A percentile compares a stretch with the other conserved stretches of the same genome.
Evolutionary conservation across 2,113 vertebrate species (phyloP).

Genomic region (Petroica traversi): DNA sequence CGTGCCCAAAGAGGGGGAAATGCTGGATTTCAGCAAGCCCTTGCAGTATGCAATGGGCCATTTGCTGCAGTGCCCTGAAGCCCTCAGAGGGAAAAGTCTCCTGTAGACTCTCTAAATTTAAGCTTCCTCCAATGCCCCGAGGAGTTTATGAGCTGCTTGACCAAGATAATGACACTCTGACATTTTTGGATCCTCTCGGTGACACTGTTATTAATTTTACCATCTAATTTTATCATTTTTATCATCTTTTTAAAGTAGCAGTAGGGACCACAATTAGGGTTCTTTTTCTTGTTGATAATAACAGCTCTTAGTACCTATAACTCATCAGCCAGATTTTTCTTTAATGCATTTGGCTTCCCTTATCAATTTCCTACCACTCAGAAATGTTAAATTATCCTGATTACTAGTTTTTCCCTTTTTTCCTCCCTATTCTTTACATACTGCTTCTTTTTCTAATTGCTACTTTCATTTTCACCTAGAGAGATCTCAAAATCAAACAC

Average conservation of each 20-base stretch:
- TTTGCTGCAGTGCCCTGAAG: neutral
- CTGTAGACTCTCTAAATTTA: neutral
- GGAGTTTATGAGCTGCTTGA: conserved; percentile 23
- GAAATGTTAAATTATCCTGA: conserved; percentile 40
- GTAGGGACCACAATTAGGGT: neutral
- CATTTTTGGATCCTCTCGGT: neutral
- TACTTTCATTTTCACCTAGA: conserved; percentile 5
- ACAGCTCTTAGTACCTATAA: neutral
- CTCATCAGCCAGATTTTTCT: conserved; percentile 27
- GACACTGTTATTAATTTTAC: conserved; percentile 18
- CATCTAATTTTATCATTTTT: conserved; percentile 12
- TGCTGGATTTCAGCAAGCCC: neutral
- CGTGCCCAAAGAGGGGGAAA: fast-evolving
- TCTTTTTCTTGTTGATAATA: conserved; percentile 32
- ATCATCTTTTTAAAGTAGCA: neutral
- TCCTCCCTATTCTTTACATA: neutral
- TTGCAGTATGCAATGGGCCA: fast-evolving
- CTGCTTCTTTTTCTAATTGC: conserved; percentile 10
- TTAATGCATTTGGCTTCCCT: neutral
- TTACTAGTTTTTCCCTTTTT: neutral
- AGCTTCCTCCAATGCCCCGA: neutral
- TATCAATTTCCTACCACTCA: conserved; percentile 29
- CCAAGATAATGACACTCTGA: conserved; percentile 11
- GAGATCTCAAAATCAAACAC: conserved; percentile 12
- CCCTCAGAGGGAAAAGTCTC: neutral